Evolutionary conservation across 2,113 vertebrate species (phyloP).

Genomic region (Heterotis niloticus): DNA sequence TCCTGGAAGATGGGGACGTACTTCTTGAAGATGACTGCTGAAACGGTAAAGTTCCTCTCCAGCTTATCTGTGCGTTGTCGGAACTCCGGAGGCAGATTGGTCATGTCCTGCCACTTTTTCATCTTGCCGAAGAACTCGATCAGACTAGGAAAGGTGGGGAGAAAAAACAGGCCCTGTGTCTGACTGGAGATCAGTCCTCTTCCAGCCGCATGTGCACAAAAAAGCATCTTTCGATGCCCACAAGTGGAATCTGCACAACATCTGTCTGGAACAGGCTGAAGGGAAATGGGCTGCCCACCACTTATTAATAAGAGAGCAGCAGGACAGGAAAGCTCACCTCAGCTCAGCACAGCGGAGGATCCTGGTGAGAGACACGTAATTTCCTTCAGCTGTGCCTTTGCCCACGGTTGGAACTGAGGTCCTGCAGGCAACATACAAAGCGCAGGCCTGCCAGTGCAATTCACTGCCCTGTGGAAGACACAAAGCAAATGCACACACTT

Average conservation of each 20-base stretch:
- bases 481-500: background rate
- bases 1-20: slow-evolving; percentile 89
- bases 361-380: slow-evolving; percentile 86
- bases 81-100: slow-evolving; percentile 78
- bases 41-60: slow-evolving; percentile 90
- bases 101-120: slow-evolving; percentile 97
- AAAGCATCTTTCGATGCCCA: background rate
- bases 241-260: background rate
- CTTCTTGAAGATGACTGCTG: slow-evolving; percentile 92
- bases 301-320: background rate
- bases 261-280: too few species aligned
- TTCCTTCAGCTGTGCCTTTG: slow-evolving; percentile 82
- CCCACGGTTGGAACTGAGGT: slow-evolving; percentile 82
- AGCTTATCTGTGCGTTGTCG: slow-evolving; percentile 79
- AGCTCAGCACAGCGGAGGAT: slow-evolving; percentile 84
- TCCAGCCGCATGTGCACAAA: background rate
- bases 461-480: slow-evolving; percentile 74
- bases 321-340: slow-evolving; percentile 64
- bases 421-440: slow-evolving; percentile 88
- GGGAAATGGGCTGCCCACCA: too few species aligned
- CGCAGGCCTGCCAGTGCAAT: slow-evolving; percentile 88
- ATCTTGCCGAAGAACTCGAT: slow-evolving; percentile 95
- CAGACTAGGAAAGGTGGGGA: slow-evolving; percentile 63
- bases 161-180: background rate
- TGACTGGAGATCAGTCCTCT: background rate